phyloP scores from a whole-genome alignment of 2,888 invertebrate genomes.

The Diaperis boleti region DNA sequence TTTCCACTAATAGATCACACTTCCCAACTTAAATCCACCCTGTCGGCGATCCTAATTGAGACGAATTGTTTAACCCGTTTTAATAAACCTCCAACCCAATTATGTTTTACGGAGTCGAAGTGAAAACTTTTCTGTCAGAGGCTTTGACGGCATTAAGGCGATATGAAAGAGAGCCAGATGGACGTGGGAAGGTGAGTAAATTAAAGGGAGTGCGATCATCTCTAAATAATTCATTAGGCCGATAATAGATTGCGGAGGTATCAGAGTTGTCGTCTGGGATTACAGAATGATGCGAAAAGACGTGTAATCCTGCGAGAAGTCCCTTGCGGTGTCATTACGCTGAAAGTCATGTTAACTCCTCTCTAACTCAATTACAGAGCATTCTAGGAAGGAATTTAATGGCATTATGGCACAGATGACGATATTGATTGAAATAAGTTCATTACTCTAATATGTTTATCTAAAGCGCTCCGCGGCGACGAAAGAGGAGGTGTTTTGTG shows the following conservation, averaged over 20 bases:
- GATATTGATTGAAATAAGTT: conserved; percentile 44
- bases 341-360: conserved; percentile 50
- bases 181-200: conserved; percentile 40
- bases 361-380: conserved; percentile 40
- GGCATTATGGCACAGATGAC: conserved; percentile 29
- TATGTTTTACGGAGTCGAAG: conserved; percentile 39
- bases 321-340: conserved; percentile 43
- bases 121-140: conserved; percentile 40
- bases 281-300: conserved; percentile 54
- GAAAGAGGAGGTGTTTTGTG: conserved; percentile 24
- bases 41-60: too few species aligned
- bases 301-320: conserved; percentile 53
- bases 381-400: conserved; percentile 42
- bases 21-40: too few species aligned
- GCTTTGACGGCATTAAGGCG: conserved; percentile 15
- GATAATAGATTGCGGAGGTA: conserved; percentile 54
- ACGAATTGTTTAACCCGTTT: conserved; percentile 30
- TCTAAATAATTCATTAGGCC: conserved; percentile 53
- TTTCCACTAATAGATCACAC: too few species aligned
- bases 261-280: conserved; percentile 54
- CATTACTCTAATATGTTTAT: conserved; percentile 41
- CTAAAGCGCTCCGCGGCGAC: conserved; percentile 31
- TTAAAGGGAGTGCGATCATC: conserved; percentile 42
- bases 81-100: conserved; percentile 48
- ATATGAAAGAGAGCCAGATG: conserved; percentile 3